These are phyloP conservation scores for Sylvilagus floridanus DNA, from an alignment of 2,797 vertebrate species.

Conservation along the genomic window DNA sequence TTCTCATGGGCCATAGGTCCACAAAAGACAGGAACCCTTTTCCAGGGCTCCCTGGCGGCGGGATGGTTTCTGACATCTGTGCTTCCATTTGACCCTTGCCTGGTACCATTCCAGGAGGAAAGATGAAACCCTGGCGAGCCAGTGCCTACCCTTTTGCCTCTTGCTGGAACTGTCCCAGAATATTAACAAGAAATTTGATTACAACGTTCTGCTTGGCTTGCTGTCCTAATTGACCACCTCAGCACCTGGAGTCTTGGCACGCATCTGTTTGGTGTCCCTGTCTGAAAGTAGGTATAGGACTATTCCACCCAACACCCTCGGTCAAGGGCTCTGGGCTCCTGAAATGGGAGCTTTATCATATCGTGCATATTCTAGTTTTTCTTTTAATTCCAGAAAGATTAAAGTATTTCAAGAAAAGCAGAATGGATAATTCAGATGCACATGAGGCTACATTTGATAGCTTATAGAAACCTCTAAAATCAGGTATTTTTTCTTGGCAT, in stretches of 20 bases:
- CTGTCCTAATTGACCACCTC: constrained; percentile 26
- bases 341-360: background rate
- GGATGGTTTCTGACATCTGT: background rate
- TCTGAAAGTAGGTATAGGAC: constrained; percentile 32
- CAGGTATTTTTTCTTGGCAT: constrained; percentile 12
- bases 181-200: constrained; percentile 19
- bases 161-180: background rate
- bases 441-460: constrained; percentile 28
- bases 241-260: background rate
- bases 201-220: constrained; percentile 34
- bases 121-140: background rate
- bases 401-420: constrained; percentile 61
- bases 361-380: constrained; percentile 5
- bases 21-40: constrained; percentile 20
- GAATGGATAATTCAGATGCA: background rate
- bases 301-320: background rate
- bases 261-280: background rate
- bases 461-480: constrained; percentile 7
- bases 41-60: background rate
- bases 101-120: background rate
- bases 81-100: background rate
- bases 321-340: background rate
- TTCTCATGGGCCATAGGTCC: background rate
- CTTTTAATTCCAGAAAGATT: constrained; percentile 53
- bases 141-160: constrained; percentile 14